Evolutionary conservation across 2,797 vertebrate species (phyloP).

Genomic region (Philypnodon macrostomus): DNA sequence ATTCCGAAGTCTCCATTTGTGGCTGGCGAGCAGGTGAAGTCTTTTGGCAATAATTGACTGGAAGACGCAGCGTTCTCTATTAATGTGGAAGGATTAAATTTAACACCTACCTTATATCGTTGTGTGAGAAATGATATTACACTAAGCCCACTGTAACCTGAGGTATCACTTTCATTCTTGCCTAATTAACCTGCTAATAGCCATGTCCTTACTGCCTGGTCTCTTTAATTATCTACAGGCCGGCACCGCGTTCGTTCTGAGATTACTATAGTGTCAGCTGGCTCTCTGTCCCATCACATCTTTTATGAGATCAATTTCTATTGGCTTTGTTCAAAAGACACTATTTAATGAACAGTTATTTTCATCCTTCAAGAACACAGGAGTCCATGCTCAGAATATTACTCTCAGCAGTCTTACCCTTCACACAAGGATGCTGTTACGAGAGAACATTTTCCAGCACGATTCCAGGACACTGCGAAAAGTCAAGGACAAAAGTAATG

Average conservation of each 20-base stretch:
- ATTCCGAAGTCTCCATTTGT: conserved; percentile 69
- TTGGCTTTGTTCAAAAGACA: conserved; percentile 53
- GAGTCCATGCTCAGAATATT: conserved; percentile 20
- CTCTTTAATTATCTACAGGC: conserved; percentile 71
- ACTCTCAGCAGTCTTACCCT: conserved; percentile 14
- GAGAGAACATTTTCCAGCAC: background rate
- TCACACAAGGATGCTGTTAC: background rate
- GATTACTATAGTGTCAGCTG: conserved; percentile 63
- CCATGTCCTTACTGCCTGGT: conserved; percentile 66
- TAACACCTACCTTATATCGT: conserved; percentile 78
- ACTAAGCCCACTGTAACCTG: conserved; percentile 77
- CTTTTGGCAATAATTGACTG: conserved; percentile 80
- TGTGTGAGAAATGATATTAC: conserved; percentile 75
- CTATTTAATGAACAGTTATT: conserved; percentile 57
- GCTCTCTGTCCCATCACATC: conserved; percentile 54
- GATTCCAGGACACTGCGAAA: background rate
- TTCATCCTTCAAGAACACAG: conserved; percentile 41
- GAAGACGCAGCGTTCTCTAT: conserved; percentile 72
- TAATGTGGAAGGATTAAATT: conserved; percentile 80
- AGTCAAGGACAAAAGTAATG: background rate
- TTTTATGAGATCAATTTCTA: conserved; percentile 57
- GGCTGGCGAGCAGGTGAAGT: conserved; percentile 72
- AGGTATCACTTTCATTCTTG: conserved; percentile 80
- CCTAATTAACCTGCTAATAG: conserved; percentile 90
- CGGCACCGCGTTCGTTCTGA: conserved; percentile 48